Evolutionary conservation across 2,888 invertebrate genomes (phyloP).

Genomic region (Acrocera orbiculus): DNA sequence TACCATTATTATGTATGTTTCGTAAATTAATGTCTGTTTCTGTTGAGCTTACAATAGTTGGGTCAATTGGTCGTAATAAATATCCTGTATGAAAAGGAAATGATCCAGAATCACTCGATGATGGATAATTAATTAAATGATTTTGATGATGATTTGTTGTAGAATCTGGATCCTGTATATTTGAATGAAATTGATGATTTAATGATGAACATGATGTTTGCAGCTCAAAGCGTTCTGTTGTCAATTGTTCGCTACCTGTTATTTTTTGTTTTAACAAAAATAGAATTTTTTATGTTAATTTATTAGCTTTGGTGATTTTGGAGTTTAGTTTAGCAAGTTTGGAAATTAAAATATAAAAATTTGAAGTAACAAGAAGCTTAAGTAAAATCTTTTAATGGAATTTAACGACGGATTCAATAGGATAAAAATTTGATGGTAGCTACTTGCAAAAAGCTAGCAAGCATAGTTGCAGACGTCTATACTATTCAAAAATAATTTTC

Average conservation of each 20-base stretch:
- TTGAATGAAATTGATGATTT: conserved; percentile 19
- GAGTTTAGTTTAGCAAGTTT: no score
- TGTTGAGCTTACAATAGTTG: conserved; percentile 24
- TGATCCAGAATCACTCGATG: conserved; percentile 1
- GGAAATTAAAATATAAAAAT: no score
- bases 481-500: no score
- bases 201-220: conserved; percentile 2
- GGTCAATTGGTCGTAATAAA: conserved; percentile 24
- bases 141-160: conserved; percentile 19
- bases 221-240: no score
- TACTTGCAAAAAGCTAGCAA: no score
- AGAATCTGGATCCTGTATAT: conserved; percentile 29
- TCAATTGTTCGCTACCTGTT: background rate
- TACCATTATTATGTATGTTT: conserved; percentile 19
- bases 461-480: no score
- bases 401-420: no score
- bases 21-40: conserved; percentile 27
- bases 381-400: no score
- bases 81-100: conserved; percentile 18
- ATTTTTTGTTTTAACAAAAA: no score
- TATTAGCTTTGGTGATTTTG: background rate
- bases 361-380: no score
- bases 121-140: conserved; percentile 6
- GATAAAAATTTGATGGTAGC: no score
- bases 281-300: background rate